Evolutionary conservation across 2,888 invertebrate species (phyloP), one percentile per base, ranked within the genome.

Genomic region (Acholoe squamosa): DNA sequence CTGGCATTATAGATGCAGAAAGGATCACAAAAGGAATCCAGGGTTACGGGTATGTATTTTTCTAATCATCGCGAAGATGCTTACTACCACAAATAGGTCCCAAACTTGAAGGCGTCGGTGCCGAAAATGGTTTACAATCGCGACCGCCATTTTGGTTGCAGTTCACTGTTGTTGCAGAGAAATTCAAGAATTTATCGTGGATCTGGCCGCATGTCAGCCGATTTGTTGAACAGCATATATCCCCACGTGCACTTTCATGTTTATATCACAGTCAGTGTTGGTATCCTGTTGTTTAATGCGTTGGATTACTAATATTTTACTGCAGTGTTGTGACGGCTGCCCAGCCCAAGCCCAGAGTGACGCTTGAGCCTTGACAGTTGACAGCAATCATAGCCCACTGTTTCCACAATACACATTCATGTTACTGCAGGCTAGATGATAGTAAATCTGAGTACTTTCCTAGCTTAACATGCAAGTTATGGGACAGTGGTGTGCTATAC

Each of bases 61-160:
- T 16, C 0, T 80, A 14, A 33, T 34, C 80, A 80, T 80, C 34
- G 10, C 22, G 31, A 22, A 10, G 33, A 0, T 28, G 7, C 7
- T 33, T 3, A 22, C 33, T 31, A 80, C 5, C 7, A 22, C 16
- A 80, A 34, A 80, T 80, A 80, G 14, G 80, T 12, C 19, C 33
- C 80, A 43, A 34, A 80, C 14, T 80, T 80, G 34, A 43, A 80
- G 80, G 80, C 80, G 80, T 80, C 80, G 43, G 80, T 86, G 1
- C 10, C 28, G 54, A 52, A 52, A 56, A 67, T 89, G 89, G 89
- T 89, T 89, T 89, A 89, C 89, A 67, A 67, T 89, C 67, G 34
- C 67, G 67, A 89, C 89, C 89, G 89, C 89, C 89, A 89, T 89
- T 56, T 89, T 89, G 89, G 33, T 67, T 56, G 61, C 28, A 1